Base-by-base conservation (phyloP, 2,888 invertebrate genomes). In the Odontocolon sp. region DNA sequence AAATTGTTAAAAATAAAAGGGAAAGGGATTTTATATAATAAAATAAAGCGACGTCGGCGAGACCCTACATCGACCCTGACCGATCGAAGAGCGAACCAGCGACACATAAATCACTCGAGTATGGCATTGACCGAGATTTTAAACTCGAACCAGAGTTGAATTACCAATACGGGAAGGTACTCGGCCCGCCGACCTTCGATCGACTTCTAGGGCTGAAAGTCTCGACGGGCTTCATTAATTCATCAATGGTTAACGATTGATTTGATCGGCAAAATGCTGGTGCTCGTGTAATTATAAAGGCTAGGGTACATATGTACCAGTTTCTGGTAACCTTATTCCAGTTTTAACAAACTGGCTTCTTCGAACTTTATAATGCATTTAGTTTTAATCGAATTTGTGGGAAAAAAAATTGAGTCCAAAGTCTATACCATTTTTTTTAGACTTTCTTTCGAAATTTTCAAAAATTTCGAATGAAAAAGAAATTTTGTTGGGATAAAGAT, bases 121-220 rank as follows among this genome's bases (percentile, higher is more conserved):
- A 71, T 76, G 83, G 79, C 84, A 87, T 83, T 87, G 87, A 82
- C 86, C 86, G 85, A 81, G 71, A 86, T 86, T 82, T 82, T 61
- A 72, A 78, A 67, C 77, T 74, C 74, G 63, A 47, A 57, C 66
- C 61, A 61, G 56, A 79, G 70, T 47, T 66, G 72, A 75, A 82
- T 80, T 56, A 61, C 80, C 82, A 77, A 79, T 81, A 67, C 69
- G 64, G 40, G 57, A 63, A 45, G 40, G 61, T 64, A 63, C 68
- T 36, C 75, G 72, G 61, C 69, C 47, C 11, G 68, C 11, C 69
- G 80, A 79, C 83, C 84, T 84, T 84, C 81, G 73, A 69, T 75
- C 23, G 52, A 54, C 78, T 56, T 72, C 45, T 78, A 78, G 75
- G 78, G 72, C 72, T 45, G 50, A 9, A n/a, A 16, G 16, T 47